A percentile compares a stretch with the other conserved stretches of the same genome.
These are phyloP conservation scores for Teleopsis dalmanni DNA, from an alignment of 1,140 invertebrate genomes.

Conservation along the genomic window DNA sequence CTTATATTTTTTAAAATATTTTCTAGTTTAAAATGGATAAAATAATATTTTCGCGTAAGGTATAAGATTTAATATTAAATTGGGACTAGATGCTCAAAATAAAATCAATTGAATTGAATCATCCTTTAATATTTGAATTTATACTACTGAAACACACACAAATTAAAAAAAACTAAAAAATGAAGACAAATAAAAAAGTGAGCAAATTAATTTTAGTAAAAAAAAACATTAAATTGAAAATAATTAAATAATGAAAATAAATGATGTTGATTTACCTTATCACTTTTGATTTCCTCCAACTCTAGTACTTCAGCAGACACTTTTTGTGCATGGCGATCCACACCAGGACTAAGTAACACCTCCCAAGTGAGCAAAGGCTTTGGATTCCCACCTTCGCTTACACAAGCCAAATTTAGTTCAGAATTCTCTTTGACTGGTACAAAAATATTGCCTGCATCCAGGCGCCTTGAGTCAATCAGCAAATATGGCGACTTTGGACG, in stretches of 20 bases:
- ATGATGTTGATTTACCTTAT: conserved; percentile 31
- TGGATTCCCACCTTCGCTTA: conserved; percentile 75
- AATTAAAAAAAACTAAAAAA: background rate
- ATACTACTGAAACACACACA: no score
- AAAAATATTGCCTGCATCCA: conserved; percentile 76
- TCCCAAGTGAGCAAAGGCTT: conserved; percentile 65
- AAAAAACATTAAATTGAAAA: background rate
- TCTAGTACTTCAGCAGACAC: conserved; percentile 42
- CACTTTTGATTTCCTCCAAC: conserved; percentile 41
- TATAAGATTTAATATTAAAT: no score
- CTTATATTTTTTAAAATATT: no score
- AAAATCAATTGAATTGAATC: no score
- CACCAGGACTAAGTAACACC: conserved; percentile 53
- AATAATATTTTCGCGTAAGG: no score
- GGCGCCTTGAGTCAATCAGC: conserved; percentile 67
- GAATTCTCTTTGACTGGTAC: conserved; percentile 74
- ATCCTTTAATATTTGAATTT: no score
- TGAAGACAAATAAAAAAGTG: background rate
- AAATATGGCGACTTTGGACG: conserved; percentile 68
- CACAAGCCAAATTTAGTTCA: conserved; percentile 69
- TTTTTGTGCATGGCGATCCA: conserved; percentile 48
- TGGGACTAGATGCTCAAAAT: no score
- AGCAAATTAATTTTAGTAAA: background rate
- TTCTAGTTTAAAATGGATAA: no score
- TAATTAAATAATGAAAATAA: background rate